Conservation (phyloP, 1,140 invertebrate species). For the Ooceraea biroi region DNA sequence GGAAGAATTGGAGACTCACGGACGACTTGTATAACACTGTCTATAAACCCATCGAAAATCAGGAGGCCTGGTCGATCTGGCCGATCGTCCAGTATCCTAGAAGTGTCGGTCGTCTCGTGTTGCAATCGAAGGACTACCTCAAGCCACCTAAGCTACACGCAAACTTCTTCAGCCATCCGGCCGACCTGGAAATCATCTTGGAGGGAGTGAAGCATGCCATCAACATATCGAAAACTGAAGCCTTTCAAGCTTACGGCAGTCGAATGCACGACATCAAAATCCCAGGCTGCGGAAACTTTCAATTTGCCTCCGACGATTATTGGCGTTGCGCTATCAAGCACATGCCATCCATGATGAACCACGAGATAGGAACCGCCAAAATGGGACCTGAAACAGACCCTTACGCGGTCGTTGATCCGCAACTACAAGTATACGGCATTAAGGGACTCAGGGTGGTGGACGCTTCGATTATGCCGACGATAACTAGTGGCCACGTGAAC, state of each 20-base stretch:
- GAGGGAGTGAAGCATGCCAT: constrained; percentile 89
- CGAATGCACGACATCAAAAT: constrained; percentile 87
- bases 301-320: constrained; percentile 89
- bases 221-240: constrained; percentile 87
- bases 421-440: constrained; percentile 90
- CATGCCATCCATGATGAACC: constrained; percentile 89
- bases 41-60: constrained; percentile 87
- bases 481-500: constrained; percentile 91
- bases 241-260: constrained; percentile 88
- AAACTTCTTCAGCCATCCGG: constrained; percentile 90
- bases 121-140: constrained; percentile 91
- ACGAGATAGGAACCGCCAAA: constrained; percentile 90
- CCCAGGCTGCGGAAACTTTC: constrained; percentile 87
- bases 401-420: constrained; percentile 91
- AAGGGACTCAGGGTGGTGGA: constrained; percentile 91
- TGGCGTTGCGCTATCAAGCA: constrained; percentile 91
- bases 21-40: constrained; percentile 88
- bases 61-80: constrained; percentile 89
- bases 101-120: constrained; percentile 89
- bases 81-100: constrained; percentile 92
- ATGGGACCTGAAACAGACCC: constrained; percentile 91
- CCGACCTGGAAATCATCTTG: constrained; percentile 89
- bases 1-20: constrained; percentile 86
- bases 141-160: constrained; percentile 91
- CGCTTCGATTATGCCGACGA: constrained; percentile 91